A percentile compares a stretch with the other conserved stretches of the same genome.
Conservation (phyloP, 2,888 invertebrate genomes). For the Sesia apiformis region DNA sequence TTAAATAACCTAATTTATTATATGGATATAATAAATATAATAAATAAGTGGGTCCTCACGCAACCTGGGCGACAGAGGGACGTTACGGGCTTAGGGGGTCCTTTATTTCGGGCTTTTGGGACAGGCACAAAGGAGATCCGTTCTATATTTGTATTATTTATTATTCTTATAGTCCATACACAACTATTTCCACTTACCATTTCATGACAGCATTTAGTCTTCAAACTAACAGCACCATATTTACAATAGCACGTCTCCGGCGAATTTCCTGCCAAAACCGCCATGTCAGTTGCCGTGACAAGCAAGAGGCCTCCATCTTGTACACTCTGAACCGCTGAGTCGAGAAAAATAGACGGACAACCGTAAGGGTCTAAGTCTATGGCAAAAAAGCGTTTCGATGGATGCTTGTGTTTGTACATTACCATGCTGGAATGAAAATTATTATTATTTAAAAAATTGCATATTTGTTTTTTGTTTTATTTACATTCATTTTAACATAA, state of each 20-base stretch:
- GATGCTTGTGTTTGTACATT: slow-evolving; percentile 85
- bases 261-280: slow-evolving; percentile 94
- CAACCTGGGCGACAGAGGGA: too few species aligned
- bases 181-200: slow-evolving; percentile 75
- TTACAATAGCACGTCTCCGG: slow-evolving; percentile 95
- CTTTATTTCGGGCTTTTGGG: too few species aligned
- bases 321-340: slow-evolving; percentile 88
- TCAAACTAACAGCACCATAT: slow-evolving; percentile 93
- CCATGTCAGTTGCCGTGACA: slow-evolving; percentile 98
- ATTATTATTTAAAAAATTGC: not conserved
- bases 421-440: slow-evolving; percentile 76
- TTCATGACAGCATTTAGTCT: slow-evolving; percentile 94
- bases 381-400: slow-evolving; percentile 83
- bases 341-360: slow-evolving; percentile 93
- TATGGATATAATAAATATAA: too few species aligned
- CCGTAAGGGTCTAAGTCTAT: slow-evolving; percentile 99
- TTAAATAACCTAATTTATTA: too few species aligned
- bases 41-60: too few species aligned
- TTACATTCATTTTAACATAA: too few species aligned
- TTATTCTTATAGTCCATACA: too few species aligned
- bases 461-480: too few species aligned
- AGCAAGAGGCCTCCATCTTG: slow-evolving; percentile 90
- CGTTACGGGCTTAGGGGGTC: too few species aligned
- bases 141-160: too few species aligned
- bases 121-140: too few species aligned